Evolutionary conservation across 2,888 invertebrate species (phyloP), one percentile per base, ranked within the genome.

Genomic region (Patella ulyssiponensis): DNA sequence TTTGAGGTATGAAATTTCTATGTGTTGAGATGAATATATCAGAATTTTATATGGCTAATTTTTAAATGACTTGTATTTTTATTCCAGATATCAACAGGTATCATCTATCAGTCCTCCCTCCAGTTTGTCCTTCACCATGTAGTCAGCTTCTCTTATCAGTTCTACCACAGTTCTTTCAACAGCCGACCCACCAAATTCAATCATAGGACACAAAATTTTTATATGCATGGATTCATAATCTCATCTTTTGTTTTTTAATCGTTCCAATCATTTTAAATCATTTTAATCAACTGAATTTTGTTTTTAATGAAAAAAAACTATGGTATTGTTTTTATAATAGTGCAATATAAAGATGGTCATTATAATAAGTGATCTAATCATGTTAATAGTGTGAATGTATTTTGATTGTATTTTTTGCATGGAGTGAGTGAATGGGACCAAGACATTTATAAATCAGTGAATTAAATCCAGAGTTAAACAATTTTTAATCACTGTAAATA

Each of bases 111-210:
- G 56, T 51, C 85, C 84, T 56, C 86, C 86, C 71, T 80, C 82
- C 75, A 80, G 77, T 64, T 74, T 87, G 69, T 79, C 85, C 1
- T 76, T 85, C 52, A 74, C 83, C 58, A 75, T 77, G 58, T 75
- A 76, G 77, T 71, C 76, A 74, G 71, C 76, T 17, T 33, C n/a
- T 51, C 51, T 51, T 56, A 27, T 23, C 58, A 71, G 56, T 76
- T 69, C 74, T 84, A 84, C 86, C 86, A 79, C 79, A 83, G 86
- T 80, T 84, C 86, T 86, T 86, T 86, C 86, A 86, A 33, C 74
- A 75, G 77, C 23, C 73, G 44, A 52, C 73, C 54, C 14, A 54
- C 73, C 33, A 44, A 54, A 15, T 44, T 44, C 44, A 44, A 44
- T 44, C 44, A 44, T 44, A 44, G 44, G 44, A 44, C 44, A 44